Evolutionary conservation across 2,113 vertebrate species (phyloP), one percentile per base, ranked within the genome.

Genomic region (Collichthys lucidus): DNA sequence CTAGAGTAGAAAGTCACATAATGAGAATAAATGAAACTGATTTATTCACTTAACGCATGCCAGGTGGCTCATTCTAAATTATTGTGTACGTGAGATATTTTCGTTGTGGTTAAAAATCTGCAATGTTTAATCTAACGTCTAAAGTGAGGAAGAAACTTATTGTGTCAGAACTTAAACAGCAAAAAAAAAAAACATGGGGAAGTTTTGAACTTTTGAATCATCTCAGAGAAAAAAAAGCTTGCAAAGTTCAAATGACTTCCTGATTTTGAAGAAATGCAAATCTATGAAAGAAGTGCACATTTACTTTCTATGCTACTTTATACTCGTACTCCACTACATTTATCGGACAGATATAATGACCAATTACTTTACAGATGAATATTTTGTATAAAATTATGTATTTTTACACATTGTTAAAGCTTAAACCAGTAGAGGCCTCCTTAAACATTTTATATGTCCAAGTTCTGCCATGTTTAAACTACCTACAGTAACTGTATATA

Each of bases 1-100:
- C 95, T 96, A 26, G 85, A 49, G 55, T 4, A 63, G 4, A n/a
- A 80, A 74, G 10, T 55, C n/a, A 65, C 35, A 44, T 1, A 2
- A 64, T 70, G 4, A 61, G 73, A 19, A 4, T 66, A 29, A 17
- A 67, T 78, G 0, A 70, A 61, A 47, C 4, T 22, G 14, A 29
- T 55, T 46, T 9, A 22, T 19, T 47, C 42, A 15, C 47, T 11
- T n/a, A 20, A 40, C 15, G 63, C 14, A 57, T 11, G 17, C 15
- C 46, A 44, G 6, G 1, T 42, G 11, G 7, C 55, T n/a, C 10
- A 19, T 53, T 67, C 1, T 17, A 20, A 20, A 46, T 35, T 61
- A 31, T n/a, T 55, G 52, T 11, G 7, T 49, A 24, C 42, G 16
- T 57, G 11, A 44, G 24, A 26, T 52, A 14, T 1, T 11, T 26